These are phyloP conservation scores for Holotrichia oblita DNA, from an alignment of 1,140 invertebrate genomes.

Conservation along the genomic window DNA sequence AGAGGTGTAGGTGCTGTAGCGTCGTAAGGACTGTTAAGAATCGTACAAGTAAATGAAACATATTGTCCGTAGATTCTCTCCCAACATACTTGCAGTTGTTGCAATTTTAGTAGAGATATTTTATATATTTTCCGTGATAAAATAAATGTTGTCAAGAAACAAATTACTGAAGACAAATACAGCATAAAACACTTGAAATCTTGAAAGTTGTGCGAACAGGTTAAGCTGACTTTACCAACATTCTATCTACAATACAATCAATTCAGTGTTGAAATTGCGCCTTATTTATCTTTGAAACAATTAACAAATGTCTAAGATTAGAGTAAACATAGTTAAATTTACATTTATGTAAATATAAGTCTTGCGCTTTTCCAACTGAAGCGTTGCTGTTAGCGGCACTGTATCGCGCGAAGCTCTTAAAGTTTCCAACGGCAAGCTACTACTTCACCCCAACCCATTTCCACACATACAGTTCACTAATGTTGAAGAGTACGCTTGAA, in stretches of 20 bases:
- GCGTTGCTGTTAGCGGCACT: background rate
- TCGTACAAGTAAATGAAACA: too few species aligned
- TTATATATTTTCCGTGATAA: too few species aligned
- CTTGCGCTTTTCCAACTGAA: slow-evolving; percentile 28
- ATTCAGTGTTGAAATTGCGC: slow-evolving; percentile 1
- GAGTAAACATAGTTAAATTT: slow-evolving; percentile 38
- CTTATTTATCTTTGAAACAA: slow-evolving; percentile 38
- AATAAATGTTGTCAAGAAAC: too few species aligned
- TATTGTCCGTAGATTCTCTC: too few species aligned
- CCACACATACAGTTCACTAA: background rate
- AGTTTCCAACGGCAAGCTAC: background rate
- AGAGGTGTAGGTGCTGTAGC: too few species aligned
- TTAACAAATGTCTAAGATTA: slow-evolving; percentile 41
- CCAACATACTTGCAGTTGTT: too few species aligned
- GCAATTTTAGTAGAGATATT: too few species aligned
- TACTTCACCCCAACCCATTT: background rate
- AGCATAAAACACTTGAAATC: background rate
- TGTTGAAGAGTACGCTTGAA: background rate
- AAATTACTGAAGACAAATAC: too few species aligned
- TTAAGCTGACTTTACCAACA: background rate
- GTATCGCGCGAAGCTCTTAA: slow-evolving; percentile 1
- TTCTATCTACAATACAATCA: slow-evolving; percentile 19
- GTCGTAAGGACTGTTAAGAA: too few species aligned
- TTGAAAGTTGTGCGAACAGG: background rate
- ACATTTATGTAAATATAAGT: slow-evolving; percentile 43